Conservation (phyloP, 2,797 vertebrate genomes). For the Dallia pectoralis region DNA sequence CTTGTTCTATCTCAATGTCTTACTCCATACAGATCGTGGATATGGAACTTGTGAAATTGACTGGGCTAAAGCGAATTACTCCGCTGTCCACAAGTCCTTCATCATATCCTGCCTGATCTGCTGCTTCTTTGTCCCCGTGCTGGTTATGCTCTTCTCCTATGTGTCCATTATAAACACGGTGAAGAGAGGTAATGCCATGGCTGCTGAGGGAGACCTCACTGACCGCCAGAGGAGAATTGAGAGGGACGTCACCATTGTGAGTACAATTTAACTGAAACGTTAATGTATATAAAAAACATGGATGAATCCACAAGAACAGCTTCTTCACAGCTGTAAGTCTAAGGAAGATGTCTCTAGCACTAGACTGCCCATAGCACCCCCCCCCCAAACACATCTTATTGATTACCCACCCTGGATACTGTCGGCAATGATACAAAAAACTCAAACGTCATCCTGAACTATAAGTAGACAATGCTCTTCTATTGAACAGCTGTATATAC, state of each 20-base stretch:
- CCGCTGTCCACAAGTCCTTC: conserved; percentile 74
- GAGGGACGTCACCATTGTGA: conserved; percentile 73
- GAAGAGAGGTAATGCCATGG: conserved; percentile 75
- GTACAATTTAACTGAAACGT: conserved; percentile 3
- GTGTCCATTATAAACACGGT: conserved; percentile 81
- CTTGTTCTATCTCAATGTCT: not conserved
- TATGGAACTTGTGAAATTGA: conserved; percentile 82
- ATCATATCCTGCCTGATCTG: conserved; percentile 75
- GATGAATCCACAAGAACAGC: too few relatives aligned
- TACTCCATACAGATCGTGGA: conserved; percentile 65
- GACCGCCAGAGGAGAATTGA: conserved; percentile 77
- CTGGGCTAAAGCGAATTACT: conserved; percentile 80
- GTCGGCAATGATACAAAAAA: too few relatives aligned
- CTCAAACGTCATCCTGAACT: too few relatives aligned
- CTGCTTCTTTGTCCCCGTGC: conserved; percentile 76
- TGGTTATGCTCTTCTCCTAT: conserved; percentile 76
- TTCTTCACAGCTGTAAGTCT: too few relatives aligned
- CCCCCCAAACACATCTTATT: too few relatives aligned
- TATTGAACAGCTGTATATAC: too few relatives aligned
- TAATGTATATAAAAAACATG: not conserved
- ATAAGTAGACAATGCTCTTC: too few relatives aligned
- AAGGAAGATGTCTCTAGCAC: too few relatives aligned
- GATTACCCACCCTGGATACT: too few relatives aligned
- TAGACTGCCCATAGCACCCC: too few relatives aligned
- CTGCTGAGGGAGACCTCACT: conserved; percentile 66